Evolutionary conservation across 2,113 vertebrate genomes (phyloP), one percentile per base, ranked within the genome.

Genomic region (Centropus bengalensis): DNA sequence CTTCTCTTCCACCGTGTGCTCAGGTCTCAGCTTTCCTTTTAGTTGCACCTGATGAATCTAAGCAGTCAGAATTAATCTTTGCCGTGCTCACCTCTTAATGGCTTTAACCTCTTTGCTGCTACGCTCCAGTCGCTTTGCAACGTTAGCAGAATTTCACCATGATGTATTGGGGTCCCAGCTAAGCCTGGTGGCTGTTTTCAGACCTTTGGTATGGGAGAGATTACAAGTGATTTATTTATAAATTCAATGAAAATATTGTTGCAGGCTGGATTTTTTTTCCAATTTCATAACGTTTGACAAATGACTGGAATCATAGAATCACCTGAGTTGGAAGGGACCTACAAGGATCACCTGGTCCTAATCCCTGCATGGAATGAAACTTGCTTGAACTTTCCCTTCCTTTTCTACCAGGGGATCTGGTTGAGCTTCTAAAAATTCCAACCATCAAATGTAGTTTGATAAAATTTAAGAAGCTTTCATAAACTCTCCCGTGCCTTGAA

Each of bases 61-160:
- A 36, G 92, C 40, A 83, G 47, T 38, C 40, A 24, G 70, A 78
- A 76, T 95, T 83, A 69, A 92, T 95, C 82, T 89, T 93, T 67
- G 77, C 24, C 28, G 27, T 4, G 66, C 85, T 86, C 52, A 60
- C 40, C 33, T 51, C 30, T 64, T 45, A 68, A 63, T 1, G 51
- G 32, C 21, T 93, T 83, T 83, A 71, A 69, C 54, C 23, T 88
- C 62, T 94, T 87, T 5, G 3, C 27, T 91, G 74, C 69, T 73
- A 9, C 7, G 32, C 73, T 83, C 52, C 23, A 82, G 51, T 47
- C 40, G 17, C 71, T 44, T 82, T 8, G 14, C 77, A 54, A 69
- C 82, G 84, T 80, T 47, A 70, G 74, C 70, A 94, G 42, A 82
- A 70, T 80, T 82, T 74, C 63, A 59, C 5, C 24, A 9, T 15